Conservation (phyloP, 2,888 invertebrate species). For the Timema podura region DNA sequence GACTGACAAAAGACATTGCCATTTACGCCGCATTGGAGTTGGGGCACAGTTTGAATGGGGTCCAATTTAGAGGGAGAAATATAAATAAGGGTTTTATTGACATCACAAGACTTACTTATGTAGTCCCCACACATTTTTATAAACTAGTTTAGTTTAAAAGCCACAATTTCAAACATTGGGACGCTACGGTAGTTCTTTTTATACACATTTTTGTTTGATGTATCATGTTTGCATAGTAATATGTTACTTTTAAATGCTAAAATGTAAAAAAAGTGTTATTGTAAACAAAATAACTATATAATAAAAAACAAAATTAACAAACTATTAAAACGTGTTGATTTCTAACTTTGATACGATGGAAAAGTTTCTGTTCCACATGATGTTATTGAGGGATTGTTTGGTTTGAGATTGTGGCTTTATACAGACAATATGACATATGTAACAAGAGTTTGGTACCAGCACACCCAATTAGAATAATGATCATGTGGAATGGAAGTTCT, state of each 20-base stretch:
- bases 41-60: too few species aligned
- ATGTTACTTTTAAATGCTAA: not conserved
- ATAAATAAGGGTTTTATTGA: too few species aligned
- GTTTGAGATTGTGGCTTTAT: slow-evolving; percentile 7
- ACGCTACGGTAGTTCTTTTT: too few species aligned
- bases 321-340: slow-evolving; percentile 1
- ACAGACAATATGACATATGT: not conserved
- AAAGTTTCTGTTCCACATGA: slow-evolving; percentile 47
- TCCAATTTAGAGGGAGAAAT: too few species aligned
- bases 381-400: slow-evolving; percentile 23
- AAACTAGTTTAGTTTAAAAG: not conserved
- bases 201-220: too few species aligned
- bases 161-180: not conserved
- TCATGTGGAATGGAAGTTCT: slow-evolving; percentile 48
- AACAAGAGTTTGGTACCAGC: not conserved
- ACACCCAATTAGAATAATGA: not conserved
- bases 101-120: too few species aligned
- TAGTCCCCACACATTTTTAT: too few species aligned
- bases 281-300: not conserved
- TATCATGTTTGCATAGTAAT: too few species aligned
- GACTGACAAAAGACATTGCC: too few species aligned
- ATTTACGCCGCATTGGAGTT: too few species aligned
- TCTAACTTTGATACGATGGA: slow-evolving; percentile 31
- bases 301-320: slow-evolving; percentile 6
- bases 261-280: not conserved